Conservation (phyloP, 2,113 vertebrate species). For the Panurus biarmicus region DNA sequence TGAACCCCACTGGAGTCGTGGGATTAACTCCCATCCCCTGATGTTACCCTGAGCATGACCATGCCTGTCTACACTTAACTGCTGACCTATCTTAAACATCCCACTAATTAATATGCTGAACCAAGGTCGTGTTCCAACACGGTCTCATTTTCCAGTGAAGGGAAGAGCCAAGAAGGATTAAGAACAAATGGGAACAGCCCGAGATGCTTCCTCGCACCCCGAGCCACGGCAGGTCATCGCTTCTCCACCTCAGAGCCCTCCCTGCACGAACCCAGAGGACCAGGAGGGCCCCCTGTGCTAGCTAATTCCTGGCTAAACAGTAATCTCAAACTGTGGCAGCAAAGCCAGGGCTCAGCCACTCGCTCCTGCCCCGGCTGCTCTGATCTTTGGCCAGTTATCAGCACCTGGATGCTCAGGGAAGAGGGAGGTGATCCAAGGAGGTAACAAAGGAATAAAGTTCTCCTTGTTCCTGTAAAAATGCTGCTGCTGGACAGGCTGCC, state of each 20-base stretch:
- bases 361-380: background rate
- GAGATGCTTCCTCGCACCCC: background rate
- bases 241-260: background rate
- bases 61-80: constrained; percentile 29
- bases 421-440: background rate
- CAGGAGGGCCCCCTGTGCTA: background rate
- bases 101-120: constrained; percentile 9
- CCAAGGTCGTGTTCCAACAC: constrained; percentile 34
- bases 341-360: background rate
- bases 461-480: background rate
- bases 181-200: background rate
- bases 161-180: background rate
- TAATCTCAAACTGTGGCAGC: background rate
- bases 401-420: background rate
- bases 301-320: background rate
- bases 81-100: constrained; percentile 52
- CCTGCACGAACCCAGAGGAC: background rate
- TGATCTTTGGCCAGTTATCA: background rate
- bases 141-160: background rate
- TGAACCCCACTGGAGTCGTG: background rate
- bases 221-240: background rate
- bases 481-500: background rate
- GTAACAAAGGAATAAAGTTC: background rate
- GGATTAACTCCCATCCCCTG: background rate
- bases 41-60: background rate